A percentile compares a stretch with the other conserved stretches of the same genome.
These are phyloP conservation scores for Oxyteleia sp. DNA, from an alignment of 2,888 invertebrate genomes.

Conservation along the genomic window DNA sequence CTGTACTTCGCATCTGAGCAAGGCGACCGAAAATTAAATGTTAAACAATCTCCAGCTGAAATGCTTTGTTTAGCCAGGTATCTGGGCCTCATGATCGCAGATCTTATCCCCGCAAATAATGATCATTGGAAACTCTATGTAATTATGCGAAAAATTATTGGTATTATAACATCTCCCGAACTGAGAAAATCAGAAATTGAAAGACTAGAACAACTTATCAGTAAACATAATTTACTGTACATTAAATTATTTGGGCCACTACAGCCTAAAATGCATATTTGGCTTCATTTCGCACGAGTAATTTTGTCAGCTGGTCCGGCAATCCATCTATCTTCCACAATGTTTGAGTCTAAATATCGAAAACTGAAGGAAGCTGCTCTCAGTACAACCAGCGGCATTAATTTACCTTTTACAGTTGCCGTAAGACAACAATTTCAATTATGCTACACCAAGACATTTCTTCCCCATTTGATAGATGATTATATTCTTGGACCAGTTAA, in stretches of 20 bases:
- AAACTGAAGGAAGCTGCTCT: slow-evolving; percentile 37
- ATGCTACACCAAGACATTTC: slow-evolving; percentile 32
- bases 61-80: slow-evolving; percentile 53
- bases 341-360: slow-evolving; percentile 40
- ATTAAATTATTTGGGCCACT: slow-evolving; percentile 38
- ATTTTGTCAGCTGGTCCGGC: slow-evolving; percentile 49
- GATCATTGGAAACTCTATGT: slow-evolving; percentile 21
- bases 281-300: slow-evolving; percentile 29
- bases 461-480: slow-evolving; percentile 5
- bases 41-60: slow-evolving; percentile 43
- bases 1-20: not conserved
- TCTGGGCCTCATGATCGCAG: slow-evolving; percentile 52
- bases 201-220: slow-evolving; percentile 2
- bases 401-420: slow-evolving; percentile 50
- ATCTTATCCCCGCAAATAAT: slow-evolving; percentile 20
- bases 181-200: not conserved
- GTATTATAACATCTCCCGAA: slow-evolving; percentile 9
- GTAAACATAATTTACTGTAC: slow-evolving; percentile 43
- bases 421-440: slow-evolving; percentile 49
- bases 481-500: slow-evolving; percentile 43
- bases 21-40: not conserved
- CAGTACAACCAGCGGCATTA: slow-evolving; percentile 33
- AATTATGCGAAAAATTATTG: slow-evolving; percentile 9
- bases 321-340: slow-evolving; percentile 40
- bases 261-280: slow-evolving; percentile 50